Percentiles rank a stretch among this genome's conserved stretches.
Conservation (phyloP, 2,113 vertebrate species). For the Arothron firmamentum region DNA sequence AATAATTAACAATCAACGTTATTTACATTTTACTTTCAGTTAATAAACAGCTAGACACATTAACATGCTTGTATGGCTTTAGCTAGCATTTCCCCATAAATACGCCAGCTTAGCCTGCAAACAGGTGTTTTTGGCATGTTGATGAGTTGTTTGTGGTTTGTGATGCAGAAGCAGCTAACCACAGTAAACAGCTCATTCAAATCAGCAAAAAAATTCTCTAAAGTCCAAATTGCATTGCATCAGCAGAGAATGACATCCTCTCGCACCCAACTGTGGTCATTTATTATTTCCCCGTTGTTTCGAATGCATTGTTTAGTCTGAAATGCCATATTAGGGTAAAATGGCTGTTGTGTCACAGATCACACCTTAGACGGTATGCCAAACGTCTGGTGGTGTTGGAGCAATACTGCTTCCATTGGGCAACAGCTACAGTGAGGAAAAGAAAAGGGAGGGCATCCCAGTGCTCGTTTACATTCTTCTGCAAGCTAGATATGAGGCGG, state of each 20-base stretch:
- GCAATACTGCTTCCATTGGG: neutral
- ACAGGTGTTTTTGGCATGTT: no score
- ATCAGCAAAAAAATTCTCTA: neutral
- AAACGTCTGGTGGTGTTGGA: neutral
- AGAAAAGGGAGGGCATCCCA: neutral
- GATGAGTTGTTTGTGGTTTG: no score
- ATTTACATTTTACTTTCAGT: no score
- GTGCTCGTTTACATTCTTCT: constrained; percentile 49
- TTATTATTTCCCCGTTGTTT: neutral
- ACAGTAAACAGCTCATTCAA: neutral
- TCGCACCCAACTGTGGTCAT: neutral
- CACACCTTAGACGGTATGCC: no score
- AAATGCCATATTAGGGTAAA: no score
- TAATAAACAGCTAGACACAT: no score
- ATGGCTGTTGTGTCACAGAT: no score
- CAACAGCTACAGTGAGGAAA: neutral
- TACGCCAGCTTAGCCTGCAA: no score
- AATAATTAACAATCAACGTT: no score
- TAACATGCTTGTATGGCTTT: no score
- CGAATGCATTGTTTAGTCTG: neutral
- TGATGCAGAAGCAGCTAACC: neutral
- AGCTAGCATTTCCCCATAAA: no score
- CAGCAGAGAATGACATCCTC: neutral
- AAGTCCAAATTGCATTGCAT: neutral
- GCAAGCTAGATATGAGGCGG: constrained; percentile 44